These are phyloP conservation scores for Acrobasis consociella DNA, from an alignment of 2,888 invertebrate species.

Conservation along the genomic window DNA sequence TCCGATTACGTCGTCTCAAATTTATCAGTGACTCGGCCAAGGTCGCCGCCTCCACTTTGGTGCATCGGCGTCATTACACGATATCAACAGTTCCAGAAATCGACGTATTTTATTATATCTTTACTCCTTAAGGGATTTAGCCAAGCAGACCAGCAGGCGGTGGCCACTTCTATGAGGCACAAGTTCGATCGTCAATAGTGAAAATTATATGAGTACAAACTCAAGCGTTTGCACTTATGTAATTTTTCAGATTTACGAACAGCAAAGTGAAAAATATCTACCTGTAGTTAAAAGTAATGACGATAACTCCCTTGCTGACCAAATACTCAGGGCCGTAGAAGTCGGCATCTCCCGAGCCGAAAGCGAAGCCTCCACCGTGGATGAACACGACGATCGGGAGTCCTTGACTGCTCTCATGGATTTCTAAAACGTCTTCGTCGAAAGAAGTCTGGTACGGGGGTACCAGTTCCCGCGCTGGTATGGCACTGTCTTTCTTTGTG, in stretches of 20 bases:
- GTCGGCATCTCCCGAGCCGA: slow-evolving; percentile 58
- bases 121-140: too few species aligned
- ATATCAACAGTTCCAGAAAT: neutral
- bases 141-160: too few species aligned
- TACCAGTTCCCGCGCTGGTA: neutral
- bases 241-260: neutral
- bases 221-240: too few species aligned
- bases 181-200: too few species aligned
- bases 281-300: slow-evolving; percentile 77
- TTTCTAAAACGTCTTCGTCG: slow-evolving; percentile 27
- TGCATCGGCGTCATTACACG: neutral
- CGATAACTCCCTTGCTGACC: slow-evolving; percentile 59
- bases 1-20: neutral
- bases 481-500: neutral
- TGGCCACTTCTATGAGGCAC: too few species aligned
- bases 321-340: slow-evolving; percentile 37
- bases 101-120: too few species aligned
- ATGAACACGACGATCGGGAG: slow-evolving; percentile 69
- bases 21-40: neutral
- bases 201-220: too few species aligned
- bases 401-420: slow-evolving; percentile 26
- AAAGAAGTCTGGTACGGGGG: slow-evolving; percentile 34
- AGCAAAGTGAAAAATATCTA: slow-evolving; percentile 28
- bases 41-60: neutral
- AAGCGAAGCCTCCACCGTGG: slow-evolving; percentile 73